These are phyloP conservation scores for Sinonovacula constricta DNA, from an alignment of 1,140 invertebrate genomes.

Conservation along the genomic window DNA sequence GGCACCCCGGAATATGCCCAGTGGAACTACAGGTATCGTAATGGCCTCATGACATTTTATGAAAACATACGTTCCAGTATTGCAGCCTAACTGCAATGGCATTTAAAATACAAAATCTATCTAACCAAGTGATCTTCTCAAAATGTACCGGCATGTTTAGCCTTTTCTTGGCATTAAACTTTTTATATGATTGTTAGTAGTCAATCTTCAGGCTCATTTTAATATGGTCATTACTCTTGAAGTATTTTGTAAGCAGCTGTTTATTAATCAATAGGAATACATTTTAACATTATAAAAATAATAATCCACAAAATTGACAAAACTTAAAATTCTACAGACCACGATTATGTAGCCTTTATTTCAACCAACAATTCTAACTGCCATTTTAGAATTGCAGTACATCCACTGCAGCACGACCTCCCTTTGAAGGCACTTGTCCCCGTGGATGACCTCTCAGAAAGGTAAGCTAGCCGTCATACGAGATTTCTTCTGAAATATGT, in stretches of 20 bases:
- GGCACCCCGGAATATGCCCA: conserved; percentile 61
- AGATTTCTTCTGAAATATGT: too few species aligned
- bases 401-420: conserved; percentile 55
- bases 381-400: conserved; percentile 58
- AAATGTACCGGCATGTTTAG: not conserved
- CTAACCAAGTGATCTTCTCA: not conserved
- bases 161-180: not conserved
- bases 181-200: not conserved
- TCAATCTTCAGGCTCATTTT: not conserved
- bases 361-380: not conserved
- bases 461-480: conserved; percentile 31
- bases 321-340: not conserved
- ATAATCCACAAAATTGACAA: not conserved
- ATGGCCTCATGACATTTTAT: not conserved
- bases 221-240: not conserved
- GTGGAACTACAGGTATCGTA: conserved; percentile 64
- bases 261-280: too few species aligned
- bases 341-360: not conserved
- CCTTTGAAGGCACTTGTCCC: conserved; percentile 36
- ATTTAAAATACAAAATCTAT: too few species aligned
- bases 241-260: too few species aligned
- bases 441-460: conserved; percentile 22
- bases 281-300: not conserved
- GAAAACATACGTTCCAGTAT: not conserved
- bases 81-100: too few species aligned